These are phyloP conservation scores for Nerophis lumbriciformis DNA, from an alignment of 2,113 vertebrate genomes.

Conservation along the genomic window DNA sequence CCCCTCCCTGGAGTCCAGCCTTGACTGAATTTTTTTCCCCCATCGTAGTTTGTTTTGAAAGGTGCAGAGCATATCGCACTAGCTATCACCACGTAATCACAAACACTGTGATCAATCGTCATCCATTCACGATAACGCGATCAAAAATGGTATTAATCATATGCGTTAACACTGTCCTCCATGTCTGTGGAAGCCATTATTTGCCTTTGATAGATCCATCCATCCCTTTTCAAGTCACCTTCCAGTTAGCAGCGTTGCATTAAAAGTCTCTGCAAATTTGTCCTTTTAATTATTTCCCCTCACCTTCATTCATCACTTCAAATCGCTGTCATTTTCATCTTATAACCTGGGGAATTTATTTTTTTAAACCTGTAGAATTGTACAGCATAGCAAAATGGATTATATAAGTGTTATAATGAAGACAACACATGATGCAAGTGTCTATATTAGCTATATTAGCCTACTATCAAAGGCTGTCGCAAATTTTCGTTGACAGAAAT, in stretches of 20 bases:
- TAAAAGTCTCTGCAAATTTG: slow-evolving; percentile 30
- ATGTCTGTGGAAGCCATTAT: slow-evolving; percentile 36
- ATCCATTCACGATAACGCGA: no score
- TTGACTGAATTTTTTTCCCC: no score
- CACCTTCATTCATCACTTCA: slow-evolving; percentile 19
- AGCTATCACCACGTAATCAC: no score
- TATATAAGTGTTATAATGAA: not conserved
- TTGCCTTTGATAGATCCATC: slow-evolving; percentile 21
- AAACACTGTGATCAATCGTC: no score
- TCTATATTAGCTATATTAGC: no score
- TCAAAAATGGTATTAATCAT: no score
- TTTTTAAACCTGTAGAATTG: not conserved
- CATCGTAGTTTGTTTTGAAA: no score
- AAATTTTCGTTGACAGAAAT: no score
- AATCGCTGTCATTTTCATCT: slow-evolving; percentile 14
- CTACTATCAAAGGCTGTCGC: no score
- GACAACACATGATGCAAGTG: no score
- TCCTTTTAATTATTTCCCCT: slow-evolving; percentile 19
- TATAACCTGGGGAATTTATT: not conserved
- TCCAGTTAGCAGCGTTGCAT: slow-evolving; percentile 17
- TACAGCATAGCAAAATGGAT: slow-evolving; percentile 15
- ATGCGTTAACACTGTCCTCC: slow-evolving; percentile 7
- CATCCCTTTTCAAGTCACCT: slow-evolving; percentile 9
- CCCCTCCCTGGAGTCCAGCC: no score
- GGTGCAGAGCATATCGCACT: no score